Base-by-base conservation (phyloP, 2,888 invertebrate genomes). In the Ptilodon capucinus region DNA sequence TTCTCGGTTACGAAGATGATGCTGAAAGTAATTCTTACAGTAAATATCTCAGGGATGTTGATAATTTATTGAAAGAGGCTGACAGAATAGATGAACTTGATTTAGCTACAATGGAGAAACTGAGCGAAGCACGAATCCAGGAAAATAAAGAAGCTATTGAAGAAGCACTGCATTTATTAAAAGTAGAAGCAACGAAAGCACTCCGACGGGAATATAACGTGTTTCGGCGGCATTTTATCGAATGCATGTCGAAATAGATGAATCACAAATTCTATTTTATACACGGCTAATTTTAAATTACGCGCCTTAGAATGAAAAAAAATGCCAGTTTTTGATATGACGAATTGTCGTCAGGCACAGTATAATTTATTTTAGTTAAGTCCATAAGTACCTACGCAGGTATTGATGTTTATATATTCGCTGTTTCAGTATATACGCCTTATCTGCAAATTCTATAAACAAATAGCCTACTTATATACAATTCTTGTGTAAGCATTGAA, bases 71-170 rank as follows among this genome's bases (percentile, higher is more conserved):
- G 44, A 80, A 85, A 39, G 79, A 86, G 42, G 85, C 91, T 4
- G 88, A 89, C 42, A 77, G 79, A 40, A 81, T 90, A 49, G 86
- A 90, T 23, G 89, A 88, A 54, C 58, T 91, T 21, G 91, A 91
- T 68, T 86, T 86, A 50, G 84, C 84, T 4, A 78, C 82, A 34
- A 84, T 91, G 82, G 87, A 88, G 62, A 79, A 79, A 60, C 49
- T 91, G 13, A 77, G 71, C 5, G 74, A 68, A 9, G 84, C 86
- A 6, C 71, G 80, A 19, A 80, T 84, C 46, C 76, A 82, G 0
- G 80, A 81, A 66, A 79, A 82, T 53, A 80, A 74, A 46, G 83
- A 85, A 47, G 77, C 79, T 50, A 84, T 91, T 47, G 60, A 59
- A 9, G 82, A 83, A 54, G 75, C 71, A 25, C 71, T 91, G 2